Conservation (phyloP, 2,888 invertebrate genomes). For the Drosophila infuscata region DNA sequence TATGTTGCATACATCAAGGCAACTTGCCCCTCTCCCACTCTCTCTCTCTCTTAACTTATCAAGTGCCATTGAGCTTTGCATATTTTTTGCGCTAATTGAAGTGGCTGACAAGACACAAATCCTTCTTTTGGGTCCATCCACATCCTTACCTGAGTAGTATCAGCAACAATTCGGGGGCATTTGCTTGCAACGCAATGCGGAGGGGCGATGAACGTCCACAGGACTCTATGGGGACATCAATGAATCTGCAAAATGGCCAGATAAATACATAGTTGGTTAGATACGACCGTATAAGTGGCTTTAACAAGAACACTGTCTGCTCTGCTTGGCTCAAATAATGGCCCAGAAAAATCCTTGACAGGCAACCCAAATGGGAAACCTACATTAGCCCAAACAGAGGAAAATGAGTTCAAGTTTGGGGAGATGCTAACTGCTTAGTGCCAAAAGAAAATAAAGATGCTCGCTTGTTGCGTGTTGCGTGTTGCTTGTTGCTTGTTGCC, state of each 20-base stretch:
- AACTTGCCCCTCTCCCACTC: background rate
- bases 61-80: conserved; percentile 67
- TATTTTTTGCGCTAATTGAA: conserved; percentile 72
- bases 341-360: conserved; percentile 36
- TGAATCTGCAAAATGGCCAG: conserved; percentile 85
- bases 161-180: conserved; percentile 90
- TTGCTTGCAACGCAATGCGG: conserved; percentile 90
- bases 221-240: conserved; percentile 93
- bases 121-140: background rate
- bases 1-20: conserved; percentile 66
- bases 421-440: conserved; percentile 1
- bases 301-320: conserved; percentile 4
- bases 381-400: conserved; percentile 44
- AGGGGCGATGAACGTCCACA: conserved; percentile 91
- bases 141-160: conserved; percentile 87
- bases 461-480: conserved; percentile 43
- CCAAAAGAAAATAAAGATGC: conserved; percentile 56
- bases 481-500: background rate
- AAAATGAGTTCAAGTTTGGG: background rate
- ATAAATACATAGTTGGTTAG: conserved; percentile 21
- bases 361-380: conserved; percentile 41
- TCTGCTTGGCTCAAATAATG: conserved; percentile 41
- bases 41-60: conserved; percentile 14
- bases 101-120: conserved; percentile 35
- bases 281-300: conserved; percentile 13